Conservation (phyloP, 2,797 vertebrate species). For the Potorous gilbertii region DNA sequence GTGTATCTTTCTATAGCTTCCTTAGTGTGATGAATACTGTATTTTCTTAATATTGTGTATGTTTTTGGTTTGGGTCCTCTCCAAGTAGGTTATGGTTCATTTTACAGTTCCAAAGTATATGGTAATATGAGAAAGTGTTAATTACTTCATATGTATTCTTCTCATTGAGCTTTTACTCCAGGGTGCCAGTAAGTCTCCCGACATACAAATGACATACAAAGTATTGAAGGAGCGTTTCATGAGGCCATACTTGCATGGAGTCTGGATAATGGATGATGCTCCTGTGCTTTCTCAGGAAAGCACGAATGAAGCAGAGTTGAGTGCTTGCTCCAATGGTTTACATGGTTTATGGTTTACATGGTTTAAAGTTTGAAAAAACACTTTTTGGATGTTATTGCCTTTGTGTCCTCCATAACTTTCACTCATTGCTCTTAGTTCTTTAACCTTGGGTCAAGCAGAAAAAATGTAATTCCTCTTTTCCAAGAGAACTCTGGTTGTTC, state of each 20-base stretch:
- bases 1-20: background rate
- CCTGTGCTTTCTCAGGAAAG: background rate
- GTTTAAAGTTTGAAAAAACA: background rate
- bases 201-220: background rate
- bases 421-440: background rate
- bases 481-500: background rate
- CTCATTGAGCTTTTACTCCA: background rate
- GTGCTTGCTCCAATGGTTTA: no score
- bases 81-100: background rate
- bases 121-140: background rate
- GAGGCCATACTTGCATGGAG: background rate
- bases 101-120: background rate
- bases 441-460: background rate
- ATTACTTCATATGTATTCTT: background rate
- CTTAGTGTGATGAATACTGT: background rate
- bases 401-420: background rate
- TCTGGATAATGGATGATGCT: background rate
- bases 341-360: no score
- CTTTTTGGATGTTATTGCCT: background rate
- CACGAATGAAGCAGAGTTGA: no score
- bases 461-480: background rate
- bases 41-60: background rate
- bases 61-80: background rate
- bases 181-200: background rate
- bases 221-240: background rate